A percentile compares a stretch with the other conserved stretches of the same genome.
These are phyloP conservation scores for Theocolax elegans DNA, from an alignment of 1,140 invertebrate species.

Conservation along the genomic window DNA sequence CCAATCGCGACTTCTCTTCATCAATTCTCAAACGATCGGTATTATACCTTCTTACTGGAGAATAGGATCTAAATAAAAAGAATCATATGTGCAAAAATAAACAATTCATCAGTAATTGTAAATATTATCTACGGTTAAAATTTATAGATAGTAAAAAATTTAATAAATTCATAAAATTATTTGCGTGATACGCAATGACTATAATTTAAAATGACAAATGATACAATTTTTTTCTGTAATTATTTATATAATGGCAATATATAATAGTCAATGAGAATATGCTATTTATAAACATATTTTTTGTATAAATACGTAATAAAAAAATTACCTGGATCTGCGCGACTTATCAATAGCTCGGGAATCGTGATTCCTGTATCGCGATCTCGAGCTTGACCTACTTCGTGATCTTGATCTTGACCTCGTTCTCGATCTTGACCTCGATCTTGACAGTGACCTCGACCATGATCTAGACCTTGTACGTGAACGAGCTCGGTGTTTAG, in stretches of 20 bases:
- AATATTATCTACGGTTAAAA: neutral
- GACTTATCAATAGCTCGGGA: conserved; percentile 39
- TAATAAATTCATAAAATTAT: neutral
- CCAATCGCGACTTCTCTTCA: conserved; percentile 42
- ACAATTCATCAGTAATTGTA: no score
- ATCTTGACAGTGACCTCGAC: conserved; percentile 47
- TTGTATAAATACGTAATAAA: no score
- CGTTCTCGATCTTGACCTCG: conserved; percentile 45
- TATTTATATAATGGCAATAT: no score
- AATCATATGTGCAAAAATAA: no score
- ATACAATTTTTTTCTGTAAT: no score
- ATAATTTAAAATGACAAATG: no score
- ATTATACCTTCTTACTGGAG: conserved; percentile 45
- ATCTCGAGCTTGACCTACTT: conserved; percentile 44
- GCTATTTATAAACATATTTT: no score
- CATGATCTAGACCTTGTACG: conserved; percentile 47
- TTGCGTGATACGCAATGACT: no score
- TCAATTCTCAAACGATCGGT: conserved; percentile 44
- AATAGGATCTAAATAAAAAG: conserved; percentile 58
- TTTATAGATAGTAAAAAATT: no score
- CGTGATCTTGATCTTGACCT: conserved; percentile 50
- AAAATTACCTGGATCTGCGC: conserved; percentile 53
- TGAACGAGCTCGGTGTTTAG: conserved; percentile 44
- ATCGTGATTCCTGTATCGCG: conserved; percentile 50
- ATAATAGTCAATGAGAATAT: no score